These are phyloP conservation scores for Trinorchestia longiramus DNA, from an alignment of 1,140 invertebrate genomes.

Conservation along the genomic window DNA sequence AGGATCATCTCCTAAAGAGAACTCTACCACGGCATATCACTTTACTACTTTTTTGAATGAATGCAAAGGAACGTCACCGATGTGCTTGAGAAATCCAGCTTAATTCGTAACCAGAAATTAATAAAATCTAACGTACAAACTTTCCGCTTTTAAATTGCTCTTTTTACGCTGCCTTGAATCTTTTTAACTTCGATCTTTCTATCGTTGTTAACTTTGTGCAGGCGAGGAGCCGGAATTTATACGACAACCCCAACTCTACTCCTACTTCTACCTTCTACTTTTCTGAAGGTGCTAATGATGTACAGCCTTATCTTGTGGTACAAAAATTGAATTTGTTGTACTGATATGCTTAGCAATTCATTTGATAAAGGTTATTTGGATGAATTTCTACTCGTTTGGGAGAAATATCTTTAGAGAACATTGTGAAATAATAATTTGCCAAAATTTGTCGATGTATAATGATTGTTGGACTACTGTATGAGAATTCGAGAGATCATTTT, in stretches of 20 bases:
- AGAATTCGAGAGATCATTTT: background rate
- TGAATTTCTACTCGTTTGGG: background rate
- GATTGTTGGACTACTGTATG: background rate
- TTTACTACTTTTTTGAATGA: background rate
- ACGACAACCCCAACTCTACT: background rate
- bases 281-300: background rate
- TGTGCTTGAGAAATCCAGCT: background rate
- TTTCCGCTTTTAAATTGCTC: background rate
- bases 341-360: background rate
- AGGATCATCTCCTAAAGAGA: background rate
- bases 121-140: background rate
- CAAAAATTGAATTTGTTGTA: background rate
- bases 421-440: background rate
- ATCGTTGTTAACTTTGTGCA: no score
- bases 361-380: background rate
- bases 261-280: background rate
- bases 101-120: background rate
- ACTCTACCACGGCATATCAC: background rate
- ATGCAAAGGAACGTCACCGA: background rate
- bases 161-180: background rate
- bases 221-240: background rate
- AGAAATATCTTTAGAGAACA: background rate
- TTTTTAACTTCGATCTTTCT: background rate
- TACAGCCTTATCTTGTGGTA: background rate
- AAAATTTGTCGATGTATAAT: background rate